These are phyloP conservation scores for Zaprionus capensis DNA, from an alignment of 1,140 invertebrate genomes.

Conservation along the genomic window DNA sequence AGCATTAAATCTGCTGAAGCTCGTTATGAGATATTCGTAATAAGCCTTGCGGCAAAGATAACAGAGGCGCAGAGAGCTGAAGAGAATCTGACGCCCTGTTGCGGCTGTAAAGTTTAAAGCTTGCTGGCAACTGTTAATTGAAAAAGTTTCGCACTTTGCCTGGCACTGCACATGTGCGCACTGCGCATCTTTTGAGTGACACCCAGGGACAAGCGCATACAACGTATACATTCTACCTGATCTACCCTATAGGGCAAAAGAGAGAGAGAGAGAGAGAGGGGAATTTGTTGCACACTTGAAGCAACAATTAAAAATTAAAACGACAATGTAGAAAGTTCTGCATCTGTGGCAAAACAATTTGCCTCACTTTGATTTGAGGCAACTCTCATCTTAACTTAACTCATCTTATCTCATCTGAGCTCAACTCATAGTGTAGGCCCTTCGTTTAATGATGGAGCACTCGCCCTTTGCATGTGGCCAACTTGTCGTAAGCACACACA, in stretches of 20 bases:
- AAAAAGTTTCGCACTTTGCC: slow-evolving; percentile 73
- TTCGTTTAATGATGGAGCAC: slow-evolving; percentile 65
- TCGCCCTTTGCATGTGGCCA: slow-evolving; percentile 21
- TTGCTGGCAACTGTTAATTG: slow-evolving; percentile 77
- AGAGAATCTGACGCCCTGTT: slow-evolving; percentile 4
- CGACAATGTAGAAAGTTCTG: slow-evolving; percentile 51
- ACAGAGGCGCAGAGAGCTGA: slow-evolving; percentile 16
- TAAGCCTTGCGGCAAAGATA: slow-evolving; percentile 53
- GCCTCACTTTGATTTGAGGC: slow-evolving; percentile 40
- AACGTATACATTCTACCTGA: slow-evolving; percentile 16
- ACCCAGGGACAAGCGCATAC: slow-evolving; percentile 43
- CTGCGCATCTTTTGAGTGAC: slow-evolving; percentile 60
- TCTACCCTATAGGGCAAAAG: neutral
- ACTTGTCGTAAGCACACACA: slow-evolving; percentile 27
- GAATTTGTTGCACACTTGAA: slow-evolving; percentile 39
- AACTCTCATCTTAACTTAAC: slow-evolving; percentile 23
- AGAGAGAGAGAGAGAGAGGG: neutral
- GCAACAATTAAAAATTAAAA: slow-evolving; percentile 68
- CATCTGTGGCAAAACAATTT: slow-evolving; percentile 37
- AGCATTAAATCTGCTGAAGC: slow-evolving; percentile 63
- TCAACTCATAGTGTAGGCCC: slow-evolving; percentile 12
- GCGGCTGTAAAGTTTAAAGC: slow-evolving; percentile 60
- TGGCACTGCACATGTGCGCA: slow-evolving; percentile 58
- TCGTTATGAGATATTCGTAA: slow-evolving; percentile 64
- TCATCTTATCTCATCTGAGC: slow-evolving; percentile 8